A percentile compares a stretch with the other conserved stretches of the same genome.
Evolutionary conservation across 2,113 vertebrate species (phyloP).

Genomic region (Hippoglossus stenolepis): DNA sequence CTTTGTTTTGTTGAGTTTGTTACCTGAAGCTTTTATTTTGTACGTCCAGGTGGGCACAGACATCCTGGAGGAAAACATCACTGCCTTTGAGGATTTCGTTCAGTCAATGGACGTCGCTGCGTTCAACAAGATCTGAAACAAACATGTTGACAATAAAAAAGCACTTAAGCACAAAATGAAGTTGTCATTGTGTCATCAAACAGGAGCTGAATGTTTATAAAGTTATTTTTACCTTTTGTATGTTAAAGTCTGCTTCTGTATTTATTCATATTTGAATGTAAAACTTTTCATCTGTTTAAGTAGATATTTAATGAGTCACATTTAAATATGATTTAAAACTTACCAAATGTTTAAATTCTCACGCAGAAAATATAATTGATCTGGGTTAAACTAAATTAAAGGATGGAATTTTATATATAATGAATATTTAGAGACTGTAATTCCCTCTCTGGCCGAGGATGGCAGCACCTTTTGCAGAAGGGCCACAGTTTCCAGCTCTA

Average conservation of each 20-base stretch:
- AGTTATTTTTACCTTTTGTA: not conserved
- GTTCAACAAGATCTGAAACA: conserved; percentile 94
- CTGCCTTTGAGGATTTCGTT: conserved; percentile 94
- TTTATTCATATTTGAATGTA: not conserved
- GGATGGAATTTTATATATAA: too few species aligned
- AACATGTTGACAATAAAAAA: conserved; percentile 38
- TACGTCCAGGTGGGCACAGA: conserved; percentile 88
- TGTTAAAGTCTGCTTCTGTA: too few species aligned
- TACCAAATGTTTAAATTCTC: too few species aligned
- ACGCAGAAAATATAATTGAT: too few species aligned
- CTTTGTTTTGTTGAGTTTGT: not conserved
- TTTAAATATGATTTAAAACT: too few species aligned
- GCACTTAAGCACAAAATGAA: conserved; percentile 32
- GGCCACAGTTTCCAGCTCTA: not conserved
- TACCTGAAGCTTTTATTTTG: not conserved
- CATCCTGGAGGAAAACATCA: conserved; percentile 93
- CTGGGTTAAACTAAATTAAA: too few species aligned
- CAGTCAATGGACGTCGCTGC: conserved; percentile 99
- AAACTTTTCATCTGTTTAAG: not conserved
- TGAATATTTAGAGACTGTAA: not conserved
- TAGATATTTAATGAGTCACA: too few species aligned
- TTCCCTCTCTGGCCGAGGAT: fast-evolving
- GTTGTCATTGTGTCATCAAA: not conserved
- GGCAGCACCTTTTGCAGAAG: not conserved
- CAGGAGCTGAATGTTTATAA: not conserved